These are phyloP conservation scores for Aquatica leii DNA, from an alignment of 2,888 invertebrate species.

Conservation along the genomic window DNA sequence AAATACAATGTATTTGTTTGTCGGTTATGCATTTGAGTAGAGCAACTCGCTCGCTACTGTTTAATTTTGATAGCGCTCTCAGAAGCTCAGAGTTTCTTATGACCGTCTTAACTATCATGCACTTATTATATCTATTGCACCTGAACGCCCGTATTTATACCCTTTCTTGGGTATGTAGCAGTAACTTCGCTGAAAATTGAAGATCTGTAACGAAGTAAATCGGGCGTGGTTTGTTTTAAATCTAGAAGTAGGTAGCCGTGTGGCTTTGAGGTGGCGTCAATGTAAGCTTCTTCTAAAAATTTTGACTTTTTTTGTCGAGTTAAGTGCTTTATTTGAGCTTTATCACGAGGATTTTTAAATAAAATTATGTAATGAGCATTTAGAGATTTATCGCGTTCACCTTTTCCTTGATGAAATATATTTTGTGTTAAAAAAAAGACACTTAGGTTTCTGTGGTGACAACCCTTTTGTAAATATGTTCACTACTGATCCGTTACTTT, in stretches of 20 bases:
- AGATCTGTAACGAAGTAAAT: not conserved
- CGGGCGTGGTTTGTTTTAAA: not conserved
- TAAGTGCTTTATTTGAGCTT: no score
- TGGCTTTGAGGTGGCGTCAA: not conserved
- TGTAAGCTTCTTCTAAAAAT: no score
- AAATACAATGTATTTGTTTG: no score
- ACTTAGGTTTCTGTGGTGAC: slow-evolving; percentile 40
- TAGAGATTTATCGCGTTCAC: no score
- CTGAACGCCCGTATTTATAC: no score
- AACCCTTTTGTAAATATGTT: slow-evolving; percentile 43
- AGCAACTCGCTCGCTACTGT: no score
- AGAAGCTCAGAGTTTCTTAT: not conserved
- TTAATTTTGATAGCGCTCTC: not conserved
- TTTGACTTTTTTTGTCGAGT: no score
- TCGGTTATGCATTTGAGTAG: not conserved
- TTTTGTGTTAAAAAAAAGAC: no score
- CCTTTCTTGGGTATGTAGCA: not conserved
- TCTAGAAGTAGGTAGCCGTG: not conserved
- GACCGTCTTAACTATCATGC: not conserved
- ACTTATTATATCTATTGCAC: no score
- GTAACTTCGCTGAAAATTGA: not conserved
- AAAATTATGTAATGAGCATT: no score
- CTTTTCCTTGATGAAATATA: no score
- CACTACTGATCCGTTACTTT: slow-evolving; percentile 19
- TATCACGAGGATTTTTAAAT: no score